phyloP scores from a whole-genome alignment of 2,113 vertebrate genomes.

The Grammomys dolichurus region DNA sequence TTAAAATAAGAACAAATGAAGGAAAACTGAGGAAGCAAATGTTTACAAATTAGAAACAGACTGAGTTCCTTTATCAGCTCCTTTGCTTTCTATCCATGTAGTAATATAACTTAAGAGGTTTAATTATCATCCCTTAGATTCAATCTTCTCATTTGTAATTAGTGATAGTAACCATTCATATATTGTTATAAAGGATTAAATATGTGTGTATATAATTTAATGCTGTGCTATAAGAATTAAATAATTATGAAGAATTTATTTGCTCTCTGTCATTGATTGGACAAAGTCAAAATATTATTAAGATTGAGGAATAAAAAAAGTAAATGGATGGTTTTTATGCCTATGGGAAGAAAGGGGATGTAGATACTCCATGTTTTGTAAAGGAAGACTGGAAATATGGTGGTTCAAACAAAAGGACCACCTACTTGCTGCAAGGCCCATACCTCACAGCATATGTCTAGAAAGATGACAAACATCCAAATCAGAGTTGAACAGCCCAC shows the following conservation, averaged over 20 bases:
- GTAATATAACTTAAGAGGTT: background rate
- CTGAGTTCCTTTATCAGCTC: background rate
- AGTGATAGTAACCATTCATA: background rate
- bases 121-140: background rate
- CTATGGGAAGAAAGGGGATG: background rate
- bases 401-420: conserved; percentile 45
- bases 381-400: background rate
- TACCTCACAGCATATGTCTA: background rate
- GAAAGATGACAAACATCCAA: background rate
- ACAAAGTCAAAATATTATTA: conserved; percentile 37
- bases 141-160: conserved; percentile 25
- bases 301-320: background rate
- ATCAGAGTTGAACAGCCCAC: background rate
- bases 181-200: background rate
- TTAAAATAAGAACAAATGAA: background rate
- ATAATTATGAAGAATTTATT: too few species aligned
- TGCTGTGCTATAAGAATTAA: background rate
- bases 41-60: background rate
- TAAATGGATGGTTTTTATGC: conserved; percentile 15
- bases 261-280: background rate
- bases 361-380: background rate
- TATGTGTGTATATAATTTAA: background rate
- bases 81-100: background rate
- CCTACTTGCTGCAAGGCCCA: background rate
- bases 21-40: background rate